Percentiles rank a stretch among this genome's conserved stretches.
phyloP scores from a whole-genome alignment of 2,113 vertebrate genomes.

The Neomonachus schauinslandi region DNA sequence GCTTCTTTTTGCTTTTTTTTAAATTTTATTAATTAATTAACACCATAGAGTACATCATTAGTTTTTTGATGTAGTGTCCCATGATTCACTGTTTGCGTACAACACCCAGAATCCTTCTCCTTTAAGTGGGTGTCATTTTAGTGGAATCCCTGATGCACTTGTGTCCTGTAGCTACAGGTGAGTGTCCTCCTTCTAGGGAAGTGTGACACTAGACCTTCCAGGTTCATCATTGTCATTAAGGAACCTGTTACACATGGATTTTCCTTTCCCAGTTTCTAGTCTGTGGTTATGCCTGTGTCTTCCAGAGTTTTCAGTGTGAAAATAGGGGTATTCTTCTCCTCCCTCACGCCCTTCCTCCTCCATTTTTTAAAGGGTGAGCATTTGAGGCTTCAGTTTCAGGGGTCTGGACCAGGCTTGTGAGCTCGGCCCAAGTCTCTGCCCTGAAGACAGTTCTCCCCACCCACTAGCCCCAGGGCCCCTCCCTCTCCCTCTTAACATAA shows the following conservation, averaged over 20 bases:
- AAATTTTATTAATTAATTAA: too few relatives aligned
- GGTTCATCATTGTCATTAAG: background rate
- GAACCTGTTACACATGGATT: background rate
- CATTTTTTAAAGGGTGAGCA: background rate
- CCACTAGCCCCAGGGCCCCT: background rate
- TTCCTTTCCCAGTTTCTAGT: background rate
- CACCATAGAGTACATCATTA: too few relatives aligned
- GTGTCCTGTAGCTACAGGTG: background rate
- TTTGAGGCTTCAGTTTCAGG: background rate
- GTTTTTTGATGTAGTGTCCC: too few relatives aligned
- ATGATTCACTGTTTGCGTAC: too few relatives aligned
- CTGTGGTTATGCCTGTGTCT: background rate
- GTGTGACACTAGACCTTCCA: background rate
- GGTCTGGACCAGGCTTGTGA: background rate
- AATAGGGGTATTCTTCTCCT: background rate
- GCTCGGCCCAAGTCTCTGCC: background rate
- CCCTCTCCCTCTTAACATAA: conserved; percentile 66
- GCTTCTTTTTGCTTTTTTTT: too few relatives aligned
- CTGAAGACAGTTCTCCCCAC: background rate
- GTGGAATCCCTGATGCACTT: background rate
- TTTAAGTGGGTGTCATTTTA: background rate
- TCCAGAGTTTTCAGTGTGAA: background rate
- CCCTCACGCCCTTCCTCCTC: background rate
- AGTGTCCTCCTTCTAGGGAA: background rate
- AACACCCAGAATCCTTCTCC: background rate